Evolutionary conservation across 37 sponge, comb jelly and placozoan genomes (phyloP).

Genomic region (Ianthella basta): DNA sequence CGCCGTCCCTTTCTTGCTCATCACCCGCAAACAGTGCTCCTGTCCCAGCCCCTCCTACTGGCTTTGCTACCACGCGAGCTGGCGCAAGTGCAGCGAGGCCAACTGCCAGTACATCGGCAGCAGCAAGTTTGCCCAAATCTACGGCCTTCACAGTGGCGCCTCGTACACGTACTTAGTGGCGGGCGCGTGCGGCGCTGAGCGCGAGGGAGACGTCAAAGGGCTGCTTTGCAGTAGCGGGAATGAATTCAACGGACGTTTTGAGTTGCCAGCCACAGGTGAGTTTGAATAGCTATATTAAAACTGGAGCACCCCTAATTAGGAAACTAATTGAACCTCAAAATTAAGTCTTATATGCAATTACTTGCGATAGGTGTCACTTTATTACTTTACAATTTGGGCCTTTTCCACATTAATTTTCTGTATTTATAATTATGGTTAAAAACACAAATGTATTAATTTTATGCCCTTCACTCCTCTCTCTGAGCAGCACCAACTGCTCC

Average conservation of each 20-base stretch:
- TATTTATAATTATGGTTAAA: too few species aligned
- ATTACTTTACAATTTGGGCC: too few species aligned
- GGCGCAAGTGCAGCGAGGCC: background rate
- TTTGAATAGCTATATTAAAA: too few species aligned
- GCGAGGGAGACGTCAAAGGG: background rate
- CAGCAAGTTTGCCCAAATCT: background rate
- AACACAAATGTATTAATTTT: too few species aligned
- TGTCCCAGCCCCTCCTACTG: background rate
- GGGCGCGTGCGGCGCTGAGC: background rate
- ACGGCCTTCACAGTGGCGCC: background rate
- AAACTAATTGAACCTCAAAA: too few species aligned
- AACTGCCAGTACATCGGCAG: background rate
- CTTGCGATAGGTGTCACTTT: too few species aligned
- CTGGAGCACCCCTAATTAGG: too few species aligned
- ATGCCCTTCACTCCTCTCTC: too few species aligned
- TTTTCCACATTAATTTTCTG: too few species aligned
- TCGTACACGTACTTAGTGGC: background rate
- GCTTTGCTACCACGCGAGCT: slow-evolving; percentile 2
- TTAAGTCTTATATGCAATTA: too few species aligned
- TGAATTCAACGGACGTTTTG: too few species aligned
- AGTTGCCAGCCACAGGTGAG: too few species aligned
- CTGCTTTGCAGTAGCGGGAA: background rate
- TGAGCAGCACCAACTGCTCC: background rate
- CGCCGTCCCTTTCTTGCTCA: background rate
- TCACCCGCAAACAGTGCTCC: background rate